Evolutionary conservation across 2,888 invertebrate genomes (phyloP), one percentile per base, ranked within the genome.

Genomic region (Trichopria drosophilae): DNA sequence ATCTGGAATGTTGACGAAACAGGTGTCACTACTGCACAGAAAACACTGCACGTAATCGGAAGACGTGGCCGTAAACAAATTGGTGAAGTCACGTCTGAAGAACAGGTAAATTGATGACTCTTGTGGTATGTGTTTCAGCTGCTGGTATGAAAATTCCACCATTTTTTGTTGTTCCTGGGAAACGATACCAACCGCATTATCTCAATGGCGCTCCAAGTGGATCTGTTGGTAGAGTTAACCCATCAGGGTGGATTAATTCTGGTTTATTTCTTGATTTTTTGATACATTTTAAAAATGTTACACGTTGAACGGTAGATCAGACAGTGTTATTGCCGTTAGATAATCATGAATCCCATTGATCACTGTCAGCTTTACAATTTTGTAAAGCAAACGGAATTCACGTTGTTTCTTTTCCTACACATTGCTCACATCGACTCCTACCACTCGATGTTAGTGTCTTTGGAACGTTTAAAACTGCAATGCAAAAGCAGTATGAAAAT

Each of bases 371-470:
- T 29, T 16, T 42, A 13, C 20, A 31, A n/a, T 31, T 19, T 20
- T 18, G 31, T 31, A n/a, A n/a, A n/a, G 24, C 31, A 16, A 23
- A 66, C 59, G 72, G 75, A 9, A 67, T 77, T 22, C 62, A 68
- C 31, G 53, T 76, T 39, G 59, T 76, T 26, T 71, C 73, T 4
- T 64, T 75, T 34, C 73, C 70, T 18, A 74, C 73, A n/a, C 74
- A 77, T 58, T 69, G 71, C 44, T 65, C 72, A 6, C 73, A 70
- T 44, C 74, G 73, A 56, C 45, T 77, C 36, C 77, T 77, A 63
- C 76, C 75, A 10, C 60, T 76, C 10, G 73, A 77, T 58, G 65
- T 72, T 7, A 65, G 69, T 20, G 62, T 76, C 3, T 71, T 66
- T 58, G 69, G 69, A 6, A 74, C 73, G 16, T 69, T 76, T 34